A percentile compares a stretch with the other conserved stretches of the same genome.
These are phyloP conservation scores for Pocota personata DNA, from an alignment of 2,888 invertebrate genomes.

Conservation along the genomic window DNA sequence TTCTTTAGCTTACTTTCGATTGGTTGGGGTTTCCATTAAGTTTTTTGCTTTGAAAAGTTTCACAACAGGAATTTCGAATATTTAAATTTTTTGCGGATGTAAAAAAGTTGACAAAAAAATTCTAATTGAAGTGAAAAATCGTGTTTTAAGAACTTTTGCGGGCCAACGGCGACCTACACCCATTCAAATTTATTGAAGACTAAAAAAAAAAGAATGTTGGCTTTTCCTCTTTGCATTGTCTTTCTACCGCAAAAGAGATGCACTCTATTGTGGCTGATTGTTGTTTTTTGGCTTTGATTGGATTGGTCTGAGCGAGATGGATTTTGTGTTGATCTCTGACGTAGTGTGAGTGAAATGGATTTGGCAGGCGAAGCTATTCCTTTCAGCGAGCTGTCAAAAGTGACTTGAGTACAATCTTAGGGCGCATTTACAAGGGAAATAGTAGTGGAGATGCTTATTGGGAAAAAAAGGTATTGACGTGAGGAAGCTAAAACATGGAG, in stretches of 20 bases:
- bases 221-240: constrained; percentile 49
- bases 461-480: not conserved
- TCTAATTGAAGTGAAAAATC: constrained; percentile 59
- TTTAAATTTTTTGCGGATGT: not conserved
- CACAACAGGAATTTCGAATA: not conserved
- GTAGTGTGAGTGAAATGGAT: not conserved
- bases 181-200: constrained; percentile 59
- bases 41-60: not conserved
- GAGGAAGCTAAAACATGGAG: not conserved
- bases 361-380: not conserved
- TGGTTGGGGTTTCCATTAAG: constrained; percentile 36
- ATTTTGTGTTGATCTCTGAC: not conserved
- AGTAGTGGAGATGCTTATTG: not conserved
- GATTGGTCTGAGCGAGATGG: not conserved
- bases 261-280: constrained; percentile 46
- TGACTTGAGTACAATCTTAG: not conserved
- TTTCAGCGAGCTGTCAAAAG: constrained; percentile 14
- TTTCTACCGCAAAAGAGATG: constrained; percentile 66
- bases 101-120: constrained; percentile 14
- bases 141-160: constrained; percentile 27
- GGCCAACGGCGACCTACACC: constrained; percentile 52
- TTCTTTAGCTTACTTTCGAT: constrained; percentile 56
- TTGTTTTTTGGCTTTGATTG: constrained; percentile 31
- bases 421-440: constrained; percentile 8
- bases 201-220: constrained; percentile 20